A percentile compares a stretch with the other conserved stretches of the same genome.
phyloP scores from a whole-genome alignment of 2,888 invertebrate species.

The Onthophagus sagittarius region DNA sequence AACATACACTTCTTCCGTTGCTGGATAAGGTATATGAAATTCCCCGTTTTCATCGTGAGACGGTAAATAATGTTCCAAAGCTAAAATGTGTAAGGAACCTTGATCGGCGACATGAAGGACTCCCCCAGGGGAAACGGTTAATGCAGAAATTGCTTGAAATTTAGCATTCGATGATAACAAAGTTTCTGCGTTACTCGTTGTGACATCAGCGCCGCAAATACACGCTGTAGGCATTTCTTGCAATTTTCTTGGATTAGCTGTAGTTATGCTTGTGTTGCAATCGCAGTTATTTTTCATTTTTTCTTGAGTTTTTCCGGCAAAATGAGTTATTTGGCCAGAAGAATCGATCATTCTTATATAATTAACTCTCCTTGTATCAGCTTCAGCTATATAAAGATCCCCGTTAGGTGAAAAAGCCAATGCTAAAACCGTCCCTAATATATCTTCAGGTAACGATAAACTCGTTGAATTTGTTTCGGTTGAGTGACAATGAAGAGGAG shows the following conservation, averaged over 20 bases:
- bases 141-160: constrained; percentile 58
- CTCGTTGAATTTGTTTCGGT: constrained; percentile 41
- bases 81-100: constrained; percentile 80
- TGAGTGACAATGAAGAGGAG: constrained; percentile 83
- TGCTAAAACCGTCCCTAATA: constrained; percentile 78
- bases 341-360: constrained; percentile 82
- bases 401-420: constrained; percentile 90
- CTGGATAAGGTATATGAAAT: constrained; percentile 90
- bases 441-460: constrained; percentile 32
- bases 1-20: constrained; percentile 89
- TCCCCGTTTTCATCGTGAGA: constrained; percentile 85
- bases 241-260: constrained; percentile 47
- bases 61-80: constrained; percentile 82
- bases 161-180: constrained; percentile 85
- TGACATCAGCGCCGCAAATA: constrained; percentile 51
- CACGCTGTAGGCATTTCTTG: constrained; percentile 43
- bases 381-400: constrained; percentile 89
- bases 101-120: constrained; percentile 94
- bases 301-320: constrained; percentile 82
- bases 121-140: constrained; percentile 94
- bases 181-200: constrained; percentile 77
- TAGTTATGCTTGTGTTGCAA: constrained; percentile 57
- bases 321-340: constrained; percentile 84
- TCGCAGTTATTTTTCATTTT: constrained; percentile 53
- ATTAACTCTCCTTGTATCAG: constrained; percentile 82